Evolutionary conservation across 1,140 invertebrate genomes (phyloP).

Genomic region (Stratiolaelaps scimitus): DNA sequence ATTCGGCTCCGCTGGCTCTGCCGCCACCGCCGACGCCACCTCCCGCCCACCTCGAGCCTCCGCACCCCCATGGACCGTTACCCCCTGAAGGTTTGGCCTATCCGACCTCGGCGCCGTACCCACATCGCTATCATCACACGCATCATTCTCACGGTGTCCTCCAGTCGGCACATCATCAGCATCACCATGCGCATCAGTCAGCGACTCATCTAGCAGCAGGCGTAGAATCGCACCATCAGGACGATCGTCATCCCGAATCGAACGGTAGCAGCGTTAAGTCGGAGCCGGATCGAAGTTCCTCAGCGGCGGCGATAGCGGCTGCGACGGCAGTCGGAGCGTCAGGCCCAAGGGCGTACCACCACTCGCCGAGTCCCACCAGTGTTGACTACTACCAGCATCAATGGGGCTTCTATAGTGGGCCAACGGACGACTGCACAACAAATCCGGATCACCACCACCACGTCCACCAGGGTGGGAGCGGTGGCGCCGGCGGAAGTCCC

Average conservation of each 20-base stretch:
- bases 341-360: slow-evolving; percentile 33
- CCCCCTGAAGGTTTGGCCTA: slow-evolving; percentile 30
- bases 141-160: slow-evolving; percentile 28
- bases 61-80: slow-evolving; percentile 33
- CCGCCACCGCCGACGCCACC: no score
- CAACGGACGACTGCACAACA: neutral
- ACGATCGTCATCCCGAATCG: slow-evolving; percentile 5
- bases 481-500: no score
- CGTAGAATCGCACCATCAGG: no score
- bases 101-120: slow-evolving; percentile 13
- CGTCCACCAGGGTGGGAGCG: no score
- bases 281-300: neutral
- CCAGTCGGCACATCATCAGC: slow-evolving; percentile 35
- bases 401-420: slow-evolving; percentile 14
- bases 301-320: no score
- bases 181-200: slow-evolving; percentile 32
- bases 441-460: slow-evolving; percentile 6
- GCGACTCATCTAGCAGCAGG: no score
- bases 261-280: slow-evolving; percentile 9
- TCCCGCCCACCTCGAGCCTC: slow-evolving; percentile 35
- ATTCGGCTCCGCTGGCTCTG: no score
- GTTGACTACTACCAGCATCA: slow-evolving; percentile 16
- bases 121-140: slow-evolving; percentile 14
- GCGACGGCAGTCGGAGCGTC: neutral
- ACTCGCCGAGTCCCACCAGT: slow-evolving; percentile 35